Evolutionary conservation across 2,888 invertebrate genomes (phyloP).

Genomic region (Dynastes grantii): DNA sequence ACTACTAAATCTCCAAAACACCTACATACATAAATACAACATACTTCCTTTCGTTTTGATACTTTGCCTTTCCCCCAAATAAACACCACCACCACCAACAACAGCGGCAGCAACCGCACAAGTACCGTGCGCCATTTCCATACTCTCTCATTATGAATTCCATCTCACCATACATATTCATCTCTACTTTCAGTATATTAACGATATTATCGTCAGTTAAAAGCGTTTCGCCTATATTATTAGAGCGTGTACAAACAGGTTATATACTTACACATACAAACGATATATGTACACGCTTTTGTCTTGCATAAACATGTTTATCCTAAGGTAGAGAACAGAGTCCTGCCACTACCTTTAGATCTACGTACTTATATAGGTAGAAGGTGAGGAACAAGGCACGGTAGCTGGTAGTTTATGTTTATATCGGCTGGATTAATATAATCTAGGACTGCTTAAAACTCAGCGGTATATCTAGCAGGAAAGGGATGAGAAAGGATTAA

Average conservation of each 20-base stretch:
- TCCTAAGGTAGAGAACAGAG: background rate
- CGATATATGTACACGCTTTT: background rate
- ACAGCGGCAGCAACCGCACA: background rate
- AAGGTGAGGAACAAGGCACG: background rate
- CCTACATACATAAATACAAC: background rate
- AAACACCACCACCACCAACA: background rate
- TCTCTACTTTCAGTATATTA: conserved; percentile 12
- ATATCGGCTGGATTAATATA: conserved; percentile 12
- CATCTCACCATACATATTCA: conserved; percentile 21
- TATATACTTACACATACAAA: background rate
- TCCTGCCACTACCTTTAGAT: background rate
- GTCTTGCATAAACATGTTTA: conserved; percentile 23
- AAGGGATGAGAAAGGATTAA: background rate
- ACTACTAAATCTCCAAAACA: too few relatives aligned
- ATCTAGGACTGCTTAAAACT: background rate
- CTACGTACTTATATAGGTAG: too few relatives aligned
- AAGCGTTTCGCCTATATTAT: conserved; percentile 14
- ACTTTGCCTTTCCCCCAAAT: too few relatives aligned
- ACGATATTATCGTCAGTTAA: conserved; percentile 16
- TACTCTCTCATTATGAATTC: background rate
- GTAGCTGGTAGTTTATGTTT: conserved; percentile 6
- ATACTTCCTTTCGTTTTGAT: background rate
- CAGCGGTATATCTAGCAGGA: background rate
- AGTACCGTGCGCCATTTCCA: background rate
- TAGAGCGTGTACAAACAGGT: background rate